phyloP scores from a whole-genome alignment of 2,797 vertebrate genomes.

The Pygocentrus nattereri region DNA sequence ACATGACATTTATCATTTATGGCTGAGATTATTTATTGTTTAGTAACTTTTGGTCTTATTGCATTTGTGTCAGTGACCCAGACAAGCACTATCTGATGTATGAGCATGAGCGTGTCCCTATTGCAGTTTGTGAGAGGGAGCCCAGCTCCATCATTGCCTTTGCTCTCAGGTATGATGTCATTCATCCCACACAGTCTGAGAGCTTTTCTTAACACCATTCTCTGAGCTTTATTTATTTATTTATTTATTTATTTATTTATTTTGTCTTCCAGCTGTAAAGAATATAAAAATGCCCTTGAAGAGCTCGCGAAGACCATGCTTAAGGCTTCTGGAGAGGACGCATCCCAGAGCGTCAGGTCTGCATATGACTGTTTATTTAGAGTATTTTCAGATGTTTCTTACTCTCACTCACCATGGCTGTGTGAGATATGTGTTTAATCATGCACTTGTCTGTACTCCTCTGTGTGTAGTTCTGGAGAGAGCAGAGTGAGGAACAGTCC shows the following conservation, averaged over 20 bases:
- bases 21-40: background rate
- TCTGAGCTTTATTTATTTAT: background rate
- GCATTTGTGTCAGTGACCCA: constrained; percentile 84
- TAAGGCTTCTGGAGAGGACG: constrained; percentile 83
- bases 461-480: constrained; percentile 79
- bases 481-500: constrained; percentile 89
- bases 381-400: background rate
- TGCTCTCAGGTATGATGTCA: constrained; percentile 89
- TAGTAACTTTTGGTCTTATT: background rate
- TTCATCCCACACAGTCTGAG: background rate
- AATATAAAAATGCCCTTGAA: constrained; percentile 95
- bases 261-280: constrained; percentile 86
- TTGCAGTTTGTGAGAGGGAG: constrained; percentile 96
- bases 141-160: constrained; percentile 99
- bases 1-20: background rate
- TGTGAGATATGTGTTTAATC: background rate
- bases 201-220: background rate
- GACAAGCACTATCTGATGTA: constrained; percentile 99
- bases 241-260: background rate
- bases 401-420: background rate
- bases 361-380: background rate
- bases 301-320: constrained; percentile 85
- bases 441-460: background rate
- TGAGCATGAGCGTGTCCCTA: constrained; percentile 95
- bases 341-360: constrained; percentile 78